A percentile compares a stretch with the other conserved stretches of the same genome.
phyloP scores from a whole-genome alignment of 2,797 vertebrate species.

The Columba guinea region DNA sequence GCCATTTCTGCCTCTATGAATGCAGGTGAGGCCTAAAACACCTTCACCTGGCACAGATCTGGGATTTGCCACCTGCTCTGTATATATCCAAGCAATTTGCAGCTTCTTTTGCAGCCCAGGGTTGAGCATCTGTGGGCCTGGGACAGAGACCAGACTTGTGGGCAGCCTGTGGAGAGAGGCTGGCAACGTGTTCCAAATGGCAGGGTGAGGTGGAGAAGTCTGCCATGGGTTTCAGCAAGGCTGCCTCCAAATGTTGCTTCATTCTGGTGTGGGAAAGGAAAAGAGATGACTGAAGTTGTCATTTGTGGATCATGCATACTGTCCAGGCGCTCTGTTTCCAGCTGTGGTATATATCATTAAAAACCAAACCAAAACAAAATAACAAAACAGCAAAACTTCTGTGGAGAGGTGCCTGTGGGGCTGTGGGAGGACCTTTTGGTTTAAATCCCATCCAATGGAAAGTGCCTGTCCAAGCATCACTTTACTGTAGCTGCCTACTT shows the following conservation, averaged over 20 bases:
- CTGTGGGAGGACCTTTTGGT: background rate
- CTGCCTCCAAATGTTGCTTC: background rate
- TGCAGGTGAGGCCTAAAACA: background rate
- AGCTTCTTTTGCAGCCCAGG: background rate
- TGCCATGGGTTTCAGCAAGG: background rate
- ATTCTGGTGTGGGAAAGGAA: background rate
- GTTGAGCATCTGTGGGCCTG: background rate
- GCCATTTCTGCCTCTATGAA: background rate
- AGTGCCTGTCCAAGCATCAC: background rate
- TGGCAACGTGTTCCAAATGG: background rate
- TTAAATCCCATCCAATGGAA: background rate
- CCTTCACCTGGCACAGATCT: background rate
- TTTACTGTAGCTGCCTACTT: background rate
- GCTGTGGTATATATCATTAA: background rate
- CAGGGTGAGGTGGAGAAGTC: background rate
- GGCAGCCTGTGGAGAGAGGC: background rate
- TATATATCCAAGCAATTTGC: background rate
- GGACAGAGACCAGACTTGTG: background rate
- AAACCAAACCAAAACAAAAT: background rate
- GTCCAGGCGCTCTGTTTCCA: background rate
- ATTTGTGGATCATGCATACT: background rate
- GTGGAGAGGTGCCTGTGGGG: background rate
- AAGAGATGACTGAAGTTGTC: background rate
- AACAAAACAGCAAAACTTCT: background rate
- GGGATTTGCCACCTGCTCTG: background rate